Conservation (phyloP, 2,888 invertebrate species). For the Polylopha cassiicola region DNA sequence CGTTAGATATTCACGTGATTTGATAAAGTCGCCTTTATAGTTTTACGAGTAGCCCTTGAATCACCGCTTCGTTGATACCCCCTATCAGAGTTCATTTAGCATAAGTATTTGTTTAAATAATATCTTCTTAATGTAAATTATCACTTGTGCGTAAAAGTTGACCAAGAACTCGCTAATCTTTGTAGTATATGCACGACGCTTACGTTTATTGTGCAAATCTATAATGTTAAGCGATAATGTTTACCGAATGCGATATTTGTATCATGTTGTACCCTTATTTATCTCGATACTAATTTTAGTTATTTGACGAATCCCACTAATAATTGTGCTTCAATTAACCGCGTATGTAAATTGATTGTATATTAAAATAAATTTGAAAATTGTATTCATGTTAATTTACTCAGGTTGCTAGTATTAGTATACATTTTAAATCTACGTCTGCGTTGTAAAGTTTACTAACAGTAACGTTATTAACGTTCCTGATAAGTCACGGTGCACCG, state of each 20-base stretch:
- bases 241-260: constrained; percentile 50
- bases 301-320: constrained; percentile 50
- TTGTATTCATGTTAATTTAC: constrained; percentile 65
- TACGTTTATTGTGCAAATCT: constrained; percentile 58
- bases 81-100: constrained; percentile 48
- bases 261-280: constrained; percentile 39
- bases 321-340: constrained; percentile 60
- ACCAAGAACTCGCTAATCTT: constrained; percentile 55
- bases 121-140: constrained; percentile 48
- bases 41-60: constrained; percentile 39
- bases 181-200: constrained; percentile 53
- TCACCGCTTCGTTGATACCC: constrained; percentile 56
- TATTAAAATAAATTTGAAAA: constrained; percentile 63
- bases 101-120: constrained; percentile 40
- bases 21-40: constrained; percentile 35
- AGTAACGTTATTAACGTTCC: constrained; percentile 43
- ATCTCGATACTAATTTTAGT: constrained; percentile 38
- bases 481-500: constrained; percentile 53
- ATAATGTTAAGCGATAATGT: constrained; percentile 43
- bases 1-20: constrained; percentile 35
- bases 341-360: constrained; percentile 64
- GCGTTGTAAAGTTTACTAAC: constrained; percentile 50
- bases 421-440: constrained; percentile 56
- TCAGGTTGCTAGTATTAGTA: constrained; percentile 72
- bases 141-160: constrained; percentile 55